Conservation (phyloP, 1,140 invertebrate genomes). For the Brachionus manjavacas region DNA sequence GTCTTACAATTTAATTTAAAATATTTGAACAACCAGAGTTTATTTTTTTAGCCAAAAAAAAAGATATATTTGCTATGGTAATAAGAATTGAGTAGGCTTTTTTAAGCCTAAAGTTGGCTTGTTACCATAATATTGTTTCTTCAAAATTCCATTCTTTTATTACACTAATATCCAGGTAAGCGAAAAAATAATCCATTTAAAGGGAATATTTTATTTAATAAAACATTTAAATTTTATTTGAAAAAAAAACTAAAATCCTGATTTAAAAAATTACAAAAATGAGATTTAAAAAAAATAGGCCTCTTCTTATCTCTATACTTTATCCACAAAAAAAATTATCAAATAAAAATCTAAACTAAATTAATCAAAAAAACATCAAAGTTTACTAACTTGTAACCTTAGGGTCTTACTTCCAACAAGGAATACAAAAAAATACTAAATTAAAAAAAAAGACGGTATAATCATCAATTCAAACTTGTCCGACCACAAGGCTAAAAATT, state of each 20-base stretch:
- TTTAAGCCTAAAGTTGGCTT: neutral
- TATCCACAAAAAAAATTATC: slow-evolving; percentile 21
- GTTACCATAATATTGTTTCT: neutral
- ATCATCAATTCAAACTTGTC: neutral
- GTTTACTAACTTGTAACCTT: neutral
- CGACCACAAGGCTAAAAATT: neutral
- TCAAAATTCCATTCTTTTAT: neutral
- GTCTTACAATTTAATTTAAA: too few species aligned
- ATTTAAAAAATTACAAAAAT: neutral
- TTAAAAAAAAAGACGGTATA: neutral
- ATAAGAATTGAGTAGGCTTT: neutral
- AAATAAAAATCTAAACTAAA: neutral
- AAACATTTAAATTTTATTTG: neutral
- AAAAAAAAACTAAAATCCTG: neutral
- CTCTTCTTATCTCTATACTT: neutral
- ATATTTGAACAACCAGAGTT: neutral
- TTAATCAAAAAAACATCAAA: neutral
- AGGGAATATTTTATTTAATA: neutral
- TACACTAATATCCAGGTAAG: neutral
- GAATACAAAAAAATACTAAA: neutral
- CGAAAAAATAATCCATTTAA: neutral
- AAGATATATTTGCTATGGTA: neutral
- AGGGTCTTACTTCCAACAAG: neutral
- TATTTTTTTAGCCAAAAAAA: neutral
- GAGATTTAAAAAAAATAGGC: slow-evolving; percentile 5